These are phyloP conservation scores for Telenomus remus DNA, from an alignment of 1,140 invertebrate species.

Conservation along the genomic window DNA sequence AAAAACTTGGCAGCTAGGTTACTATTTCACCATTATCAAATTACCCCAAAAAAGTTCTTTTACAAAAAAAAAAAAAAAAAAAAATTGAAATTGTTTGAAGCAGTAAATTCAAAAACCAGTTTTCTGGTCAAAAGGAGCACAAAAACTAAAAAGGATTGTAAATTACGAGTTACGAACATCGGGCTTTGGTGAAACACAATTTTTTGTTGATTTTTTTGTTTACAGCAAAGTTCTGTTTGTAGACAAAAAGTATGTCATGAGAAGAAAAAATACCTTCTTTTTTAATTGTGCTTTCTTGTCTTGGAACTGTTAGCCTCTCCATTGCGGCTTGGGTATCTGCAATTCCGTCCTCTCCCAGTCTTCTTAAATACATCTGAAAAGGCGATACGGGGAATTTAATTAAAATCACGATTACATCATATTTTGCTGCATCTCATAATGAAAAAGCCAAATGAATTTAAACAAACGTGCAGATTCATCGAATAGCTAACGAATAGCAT, in stretches of 20 bases:
- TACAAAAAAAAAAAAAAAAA: constrained; percentile 2
- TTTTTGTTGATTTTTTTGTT: constrained; percentile 1
- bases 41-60: no score
- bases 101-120: no score
- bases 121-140: no score
- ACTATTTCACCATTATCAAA: constrained; percentile 7
- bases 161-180: no score
- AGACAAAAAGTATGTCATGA: constrained; percentile 28
- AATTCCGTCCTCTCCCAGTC: constrained; percentile 76
- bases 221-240: constrained; percentile 17
- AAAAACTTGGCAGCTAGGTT: constrained; percentile 43
- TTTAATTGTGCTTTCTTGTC: constrained; percentile 71
- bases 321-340: constrained; percentile 68
- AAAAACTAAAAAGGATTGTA: no score
- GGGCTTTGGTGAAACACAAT: no score
- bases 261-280: constrained; percentile 73
- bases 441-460: neutral
- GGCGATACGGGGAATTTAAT: constrained; percentile 33
- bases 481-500: neutral
- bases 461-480: constrained; percentile 12
- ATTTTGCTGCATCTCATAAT: constrained; percentile 8
- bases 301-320: constrained; percentile 68
- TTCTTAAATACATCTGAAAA: constrained; percentile 77
- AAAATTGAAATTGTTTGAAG: neutral
- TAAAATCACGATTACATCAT: constrained; percentile 31